These are phyloP conservation scores for Didymodactylos carnosus DNA, from an alignment of 2,888 invertebrate species.

Conservation along the genomic window DNA sequence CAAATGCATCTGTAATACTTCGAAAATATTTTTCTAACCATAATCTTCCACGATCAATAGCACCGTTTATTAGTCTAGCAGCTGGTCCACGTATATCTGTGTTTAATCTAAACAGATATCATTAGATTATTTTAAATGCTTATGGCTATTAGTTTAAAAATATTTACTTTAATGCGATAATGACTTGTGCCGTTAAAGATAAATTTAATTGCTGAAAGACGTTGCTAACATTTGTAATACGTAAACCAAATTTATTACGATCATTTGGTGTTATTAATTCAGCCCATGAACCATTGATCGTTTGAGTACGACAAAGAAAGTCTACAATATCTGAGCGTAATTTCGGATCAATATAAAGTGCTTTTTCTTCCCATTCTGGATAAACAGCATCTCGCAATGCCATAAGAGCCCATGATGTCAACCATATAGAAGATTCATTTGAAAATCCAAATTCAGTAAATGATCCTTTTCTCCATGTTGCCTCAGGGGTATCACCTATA, in stretches of 20 bases:
- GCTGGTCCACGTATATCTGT: conserved; percentile 5
- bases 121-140: conserved; percentile 55
- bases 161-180: conserved; percentile 60
- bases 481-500: not conserved
- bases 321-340: conserved; percentile 63
- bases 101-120: too few relatives aligned
- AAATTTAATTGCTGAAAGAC: conserved; percentile 42
- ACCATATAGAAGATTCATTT: conserved; percentile 37
- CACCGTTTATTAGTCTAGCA: conserved; percentile 6
- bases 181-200: conserved; percentile 72
- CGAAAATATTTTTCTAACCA: conserved; percentile 67
- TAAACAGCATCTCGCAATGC: conserved; percentile 75
- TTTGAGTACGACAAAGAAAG: conserved; percentile 69
- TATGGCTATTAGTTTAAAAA: conserved; percentile 19
- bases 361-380: conserved; percentile 84
- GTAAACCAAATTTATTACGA: conserved; percentile 47
- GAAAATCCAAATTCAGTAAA: conserved; percentile 10
- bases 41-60: conserved; percentile 14
- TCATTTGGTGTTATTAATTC: conserved; percentile 50
- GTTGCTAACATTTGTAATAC: conserved; percentile 43
- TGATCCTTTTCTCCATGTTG: not conserved
- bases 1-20: conserved; percentile 49
- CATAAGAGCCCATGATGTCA: conserved; percentile 71
- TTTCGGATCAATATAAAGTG: conserved; percentile 66
- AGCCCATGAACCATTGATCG: conserved; percentile 62